Evolutionary conservation across 2,797 vertebrate species (phyloP), one percentile per base, ranked within the genome.

Genomic region (Peromyscus aztecus): DNA sequence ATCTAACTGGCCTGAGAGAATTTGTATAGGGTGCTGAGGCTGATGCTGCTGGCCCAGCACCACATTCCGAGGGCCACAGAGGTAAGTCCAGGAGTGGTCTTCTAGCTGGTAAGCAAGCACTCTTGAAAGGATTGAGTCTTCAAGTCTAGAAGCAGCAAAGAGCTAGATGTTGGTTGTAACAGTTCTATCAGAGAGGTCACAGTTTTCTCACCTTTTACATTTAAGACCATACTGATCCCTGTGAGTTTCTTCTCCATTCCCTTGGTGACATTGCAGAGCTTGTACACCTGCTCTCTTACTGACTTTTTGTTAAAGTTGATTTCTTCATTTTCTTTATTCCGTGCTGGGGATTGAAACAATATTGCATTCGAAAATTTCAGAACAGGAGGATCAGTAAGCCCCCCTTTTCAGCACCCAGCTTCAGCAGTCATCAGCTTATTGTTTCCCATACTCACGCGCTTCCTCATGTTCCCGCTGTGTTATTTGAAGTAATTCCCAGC

Each of bases 391-490:
- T 40, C 63, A 14, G 27, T 24, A 6, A 89, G 34, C 31, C 6
- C 40, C 34, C 43, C 34, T 52, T 29, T 24, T 31, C 11, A 71
- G 52, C 52, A 27, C 40, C 27, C 5, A 59, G 52, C 61, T 31
- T 90, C 16, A 27, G 0, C 46, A 11, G 0, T 19, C 55, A 29
- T 31, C 13, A 52, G 0, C 21, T 23, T n/a, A 24, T 0, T 8
- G 63, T 34, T n/a, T 13, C 81, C n/a, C 16, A 12, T 40, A 5
- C 40, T 6, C 40, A 34, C 4, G 29, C 11, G 21, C 37, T 67
- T 86, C 73, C 34, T 81, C 6, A 2, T 11, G 43, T 7, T 34
- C 90, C 34, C 2, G 4, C 19, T 2, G 24, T 24, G 23, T 29
- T 90, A 4, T 37, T 4, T 37, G 49, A 78, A 13, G 19, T 19